Evolutionary conservation across 2,888 invertebrate species (phyloP), one percentile per base, ranked within the genome.

Genomic region (Rhabditophanes sp.): DNA sequence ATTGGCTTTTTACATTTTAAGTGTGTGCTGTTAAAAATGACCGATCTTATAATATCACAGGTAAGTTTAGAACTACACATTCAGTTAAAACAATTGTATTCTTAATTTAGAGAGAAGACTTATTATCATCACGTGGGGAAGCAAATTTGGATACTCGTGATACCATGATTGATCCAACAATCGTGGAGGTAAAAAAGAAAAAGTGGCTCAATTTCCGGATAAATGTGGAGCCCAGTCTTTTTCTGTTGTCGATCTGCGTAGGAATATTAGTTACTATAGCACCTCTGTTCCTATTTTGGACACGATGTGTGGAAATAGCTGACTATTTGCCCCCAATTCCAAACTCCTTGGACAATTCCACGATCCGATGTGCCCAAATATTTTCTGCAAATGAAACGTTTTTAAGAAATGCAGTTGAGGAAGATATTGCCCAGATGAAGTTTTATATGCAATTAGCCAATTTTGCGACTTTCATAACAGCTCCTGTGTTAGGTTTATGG

Each of bases 391-490:
- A 59, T 33, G 44, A 43, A 19, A 50, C 56, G 5, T 30, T 24
- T 5, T 30, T 52, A 18, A 45, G 51, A 35, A 50, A 59, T 36
- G 31, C 41, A 3, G 53, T 59, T 14, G 58, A 59, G 26, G 43
- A 35, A 14, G 58, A 59, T 30, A 55, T 59, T 16, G 36, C 58
- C 1, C 39, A 36, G 4, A 50, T 42, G 28, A 56, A 44, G 31
- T 55, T 59, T 5, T 58, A 47, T 24, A 26, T 56, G 15, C 54
- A 56, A 42, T 53, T 55, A 25, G 18, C 29, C 29, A 18, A 15
- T 33, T 18, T 17, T 8, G 14, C 17, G 18, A n/a, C 17, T 3
- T 8, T 30, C 8, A 23, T 9, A 7, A 21, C 22, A 14, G n/a
- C 11, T 11, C 12, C 34, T 4, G 37, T 17, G 4, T n/a, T 33